Base-by-base conservation (phyloP, 1,140 invertebrate species). In the silkworm (Bombyx mori) region DNA sequence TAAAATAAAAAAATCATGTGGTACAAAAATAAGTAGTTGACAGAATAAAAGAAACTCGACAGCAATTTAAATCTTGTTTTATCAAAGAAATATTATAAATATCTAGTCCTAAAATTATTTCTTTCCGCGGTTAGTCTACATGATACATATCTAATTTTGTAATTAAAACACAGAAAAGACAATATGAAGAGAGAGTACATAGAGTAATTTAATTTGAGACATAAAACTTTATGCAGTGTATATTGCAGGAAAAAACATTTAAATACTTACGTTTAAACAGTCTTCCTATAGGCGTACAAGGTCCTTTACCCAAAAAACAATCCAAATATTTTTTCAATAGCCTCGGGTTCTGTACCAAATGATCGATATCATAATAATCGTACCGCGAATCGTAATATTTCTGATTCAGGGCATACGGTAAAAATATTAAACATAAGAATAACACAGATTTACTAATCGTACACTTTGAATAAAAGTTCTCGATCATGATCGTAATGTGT, bases 331-430 rank as follows among this genome's bases (percentile, higher is more conserved):
- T 91, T 44, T 82, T 88, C 26, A 94, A 83, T 8, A 93, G 84
- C n/a, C 93, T 87, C 43, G 88, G 76, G 66, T 92, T 93, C 55
- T 84, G 75, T 44, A 94, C 75, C 49, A 94, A 90, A 18, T 80
- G 83, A 47, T 93, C 92, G 1, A 93, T 83, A 63, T 94, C 91
- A 26, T 93, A 81, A 60, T 90, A 89, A 69, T 94, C 93, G 57
- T 77, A 82, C 56, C 66, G 70, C 0, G 60, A 54, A 60, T 79
- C 74, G 47, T 82, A 82, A 61, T 68, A 75, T 7, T 55, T 64
- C 49, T 75, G 54, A 9, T 63, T 57, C 54, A 60, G 45, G 10
- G 62, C 54, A 43, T 10, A 8, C 51, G 52, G 54, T 42, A 58
- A 52, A 46, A 56, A 56, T 9, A 69, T 42, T 26, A 44, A 57